Evolutionary conservation across 2,113 vertebrate genomes (phyloP).

Genomic region (Lates calcarifer): DNA sequence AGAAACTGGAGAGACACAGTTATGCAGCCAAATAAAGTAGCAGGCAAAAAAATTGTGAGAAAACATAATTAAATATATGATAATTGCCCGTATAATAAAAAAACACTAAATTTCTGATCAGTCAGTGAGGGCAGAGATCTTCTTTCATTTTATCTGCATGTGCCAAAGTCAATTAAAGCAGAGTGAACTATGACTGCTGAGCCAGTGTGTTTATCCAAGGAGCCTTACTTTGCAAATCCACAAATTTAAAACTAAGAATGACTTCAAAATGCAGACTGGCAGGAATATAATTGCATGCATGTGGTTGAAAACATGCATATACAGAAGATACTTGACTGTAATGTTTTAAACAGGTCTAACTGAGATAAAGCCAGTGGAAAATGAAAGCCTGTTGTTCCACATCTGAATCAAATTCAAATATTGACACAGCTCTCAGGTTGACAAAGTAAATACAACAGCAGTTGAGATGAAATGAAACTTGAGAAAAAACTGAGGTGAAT

Average conservation of each 20-base stretch:
- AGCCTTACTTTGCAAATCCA: not conserved
- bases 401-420: conserved; percentile 35
- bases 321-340: not conserved
- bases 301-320: not conserved
- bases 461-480: not conserved
- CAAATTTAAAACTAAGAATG: too few species aligned
- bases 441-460: not conserved
- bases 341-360: not conserved
- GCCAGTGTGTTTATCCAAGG: not conserved
- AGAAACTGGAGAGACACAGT: too few species aligned
- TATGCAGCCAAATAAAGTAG: too few species aligned
- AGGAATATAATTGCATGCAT: not conserved
- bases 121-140: too few species aligned
- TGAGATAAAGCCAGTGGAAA: not conserved
- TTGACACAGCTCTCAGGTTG: not conserved
- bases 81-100: too few species aligned
- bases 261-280: not conserved
- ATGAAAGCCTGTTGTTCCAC: not conserved
- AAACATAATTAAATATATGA: too few species aligned
- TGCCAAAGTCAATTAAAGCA: too few species aligned
- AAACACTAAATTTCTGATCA: too few species aligned
- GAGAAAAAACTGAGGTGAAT: not conserved
- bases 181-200: not conserved
- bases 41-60: too few species aligned
- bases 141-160: too few species aligned